phyloP scores from a whole-genome alignment of 2,888 invertebrate genomes.

The Euclidia mi region DNA sequence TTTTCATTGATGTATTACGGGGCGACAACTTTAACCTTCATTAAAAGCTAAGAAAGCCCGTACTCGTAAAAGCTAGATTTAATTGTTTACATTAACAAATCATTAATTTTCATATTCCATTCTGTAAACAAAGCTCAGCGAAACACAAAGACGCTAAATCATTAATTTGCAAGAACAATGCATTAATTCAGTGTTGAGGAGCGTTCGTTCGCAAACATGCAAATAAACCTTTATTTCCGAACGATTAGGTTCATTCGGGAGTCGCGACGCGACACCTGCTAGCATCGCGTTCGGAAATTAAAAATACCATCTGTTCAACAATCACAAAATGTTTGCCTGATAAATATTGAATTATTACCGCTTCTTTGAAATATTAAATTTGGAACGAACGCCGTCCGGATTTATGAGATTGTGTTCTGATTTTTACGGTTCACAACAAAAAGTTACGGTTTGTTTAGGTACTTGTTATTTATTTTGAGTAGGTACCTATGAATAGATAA shows the following conservation, averaged over 20 bases:
- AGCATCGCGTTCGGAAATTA: constrained; percentile 50
- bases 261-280: constrained; percentile 23
- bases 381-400: neutral
- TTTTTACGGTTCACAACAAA: neutral
- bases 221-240: constrained; percentile 56
- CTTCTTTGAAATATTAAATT: constrained; percentile 28
- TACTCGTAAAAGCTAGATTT: too few relatives aligned
- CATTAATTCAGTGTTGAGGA: constrained; percentile 18
- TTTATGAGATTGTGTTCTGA: neutral
- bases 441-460: neutral
- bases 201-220: constrained; percentile 43
- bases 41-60: too few relatives aligned
- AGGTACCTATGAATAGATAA: too few relatives aligned
- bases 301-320: constrained; percentile 53
- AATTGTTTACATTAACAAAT: too few relatives aligned
- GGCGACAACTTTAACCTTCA: too few relatives aligned
- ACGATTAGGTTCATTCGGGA: constrained; percentile 50
- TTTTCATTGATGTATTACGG: too few relatives aligned
- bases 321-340: constrained; percentile 41
- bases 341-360: constrained; percentile 46
- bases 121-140: constrained; percentile 4
- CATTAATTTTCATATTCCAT: constrained; percentile 4
- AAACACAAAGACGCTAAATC: constrained; percentile 9
- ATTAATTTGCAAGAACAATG: constrained; percentile 35
- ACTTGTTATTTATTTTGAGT: too few relatives aligned